Evolutionary conservation across 1,140 invertebrate species (phyloP), one percentile per base, ranked within the genome.

Genomic region (Procambarus virginalis): DNA sequence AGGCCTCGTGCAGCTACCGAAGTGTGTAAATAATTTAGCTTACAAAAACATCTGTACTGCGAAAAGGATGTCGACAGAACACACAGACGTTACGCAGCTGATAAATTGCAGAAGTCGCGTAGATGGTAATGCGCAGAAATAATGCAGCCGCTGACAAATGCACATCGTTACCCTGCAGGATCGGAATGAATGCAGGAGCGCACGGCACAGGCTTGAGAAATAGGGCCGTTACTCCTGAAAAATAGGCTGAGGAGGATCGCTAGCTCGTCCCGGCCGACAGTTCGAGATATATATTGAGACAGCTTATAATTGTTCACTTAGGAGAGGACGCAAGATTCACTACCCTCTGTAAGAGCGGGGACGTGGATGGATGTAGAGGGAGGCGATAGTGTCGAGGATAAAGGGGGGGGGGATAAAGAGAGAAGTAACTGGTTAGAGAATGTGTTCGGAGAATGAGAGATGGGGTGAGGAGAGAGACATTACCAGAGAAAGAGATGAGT

Each of bases 301-400:
- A 73, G 22, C 68, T 34, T 34, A 73, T 73, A 73, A 73, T 73
- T 73, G n/a, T 73, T 20, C 68, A 73, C 68, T 73, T 73, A 73
- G 68, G 68, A 73, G 68, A 34, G 64, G 64, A 68, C 12, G 64
- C 14, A 68, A 68, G 68, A 73, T 73, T 73, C 5, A 73, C 8
- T 10, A 20, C 1, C 64, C 12, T 12, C 64, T 9, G 55, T 12
- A 58, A 6, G 60, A 64, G 60, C 12, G 4, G 60, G 20, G 60
- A 20, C 12, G 55, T 58, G 55, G 12, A 58, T 8, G 12, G 55
- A 58, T 58, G 12, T 9, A 12, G 55, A 58, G 6, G 55, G 55
- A 12, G 55, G 55, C 12, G 55, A 58, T 8, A 58, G 55, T 8
- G 55, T 8, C 6, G 55, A 58, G 6, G 55, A 58, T 8, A 58